Conservation (phyloP, 2,797 vertebrate species). For the Mareca strepera region DNA sequence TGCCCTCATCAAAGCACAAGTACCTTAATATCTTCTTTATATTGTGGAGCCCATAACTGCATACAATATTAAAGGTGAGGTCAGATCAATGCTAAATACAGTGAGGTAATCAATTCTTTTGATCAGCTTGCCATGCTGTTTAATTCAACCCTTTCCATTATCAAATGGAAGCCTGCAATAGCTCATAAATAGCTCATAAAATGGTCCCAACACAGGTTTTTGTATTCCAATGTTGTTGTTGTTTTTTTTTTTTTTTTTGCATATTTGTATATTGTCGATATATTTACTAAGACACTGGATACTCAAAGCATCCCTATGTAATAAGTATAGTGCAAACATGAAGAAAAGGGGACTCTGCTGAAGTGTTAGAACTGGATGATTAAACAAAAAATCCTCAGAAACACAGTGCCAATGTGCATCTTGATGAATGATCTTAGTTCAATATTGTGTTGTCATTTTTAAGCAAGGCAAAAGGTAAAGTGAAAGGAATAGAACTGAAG, state of each 20-base stretch:
- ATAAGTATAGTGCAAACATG: background rate
- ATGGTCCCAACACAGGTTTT: background rate
- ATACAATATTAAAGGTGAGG: background rate
- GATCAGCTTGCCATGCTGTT: background rate
- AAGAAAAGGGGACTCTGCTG: background rate
- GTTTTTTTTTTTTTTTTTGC: background rate
- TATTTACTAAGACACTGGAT: background rate
- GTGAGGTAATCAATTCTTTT: background rate
- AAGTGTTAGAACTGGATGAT: background rate
- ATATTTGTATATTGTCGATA: background rate
- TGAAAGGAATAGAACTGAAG: background rate
- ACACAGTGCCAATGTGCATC: rapidly evolving
- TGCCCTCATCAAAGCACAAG: background rate
- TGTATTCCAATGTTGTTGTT: background rate
- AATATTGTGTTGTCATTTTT: background rate
- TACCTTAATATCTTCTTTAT: background rate
- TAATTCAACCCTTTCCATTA: background rate
- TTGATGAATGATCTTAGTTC: background rate
- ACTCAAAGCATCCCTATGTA: background rate
- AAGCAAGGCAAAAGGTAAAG: background rate
- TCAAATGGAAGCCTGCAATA: background rate
- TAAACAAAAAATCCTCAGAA: background rate
- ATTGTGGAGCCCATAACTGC: background rate
- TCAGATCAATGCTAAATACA: background rate
- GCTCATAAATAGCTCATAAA: background rate